phyloP scores from a whole-genome alignment of 1,140 invertebrate species.

The Pseudomyrmex concolor region DNA sequence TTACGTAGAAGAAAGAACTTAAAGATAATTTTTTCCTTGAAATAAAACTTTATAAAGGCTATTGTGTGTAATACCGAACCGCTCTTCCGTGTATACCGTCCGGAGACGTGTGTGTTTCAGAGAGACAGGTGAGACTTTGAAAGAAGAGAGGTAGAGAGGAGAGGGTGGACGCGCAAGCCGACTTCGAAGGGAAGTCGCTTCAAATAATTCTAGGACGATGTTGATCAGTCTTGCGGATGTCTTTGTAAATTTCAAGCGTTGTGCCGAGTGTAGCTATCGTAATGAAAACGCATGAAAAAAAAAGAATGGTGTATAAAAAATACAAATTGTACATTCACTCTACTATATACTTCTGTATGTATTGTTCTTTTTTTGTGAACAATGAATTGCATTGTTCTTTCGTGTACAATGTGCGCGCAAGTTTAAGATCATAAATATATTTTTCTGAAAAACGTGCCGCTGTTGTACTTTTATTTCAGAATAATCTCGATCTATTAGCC shows the following conservation, averaged over 20 bases:
- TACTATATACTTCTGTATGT: no score
- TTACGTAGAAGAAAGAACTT: neutral
- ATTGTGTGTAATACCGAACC: neutral
- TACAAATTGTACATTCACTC: no score
- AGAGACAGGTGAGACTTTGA: constrained; percentile 51
- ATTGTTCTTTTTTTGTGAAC: no score
- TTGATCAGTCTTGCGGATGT: constrained; percentile 39
- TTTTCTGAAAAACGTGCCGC: no score
- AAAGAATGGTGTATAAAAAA: no score
- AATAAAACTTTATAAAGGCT: constrained; percentile 13
- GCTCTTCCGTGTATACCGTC: neutral
- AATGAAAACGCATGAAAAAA: neutral
- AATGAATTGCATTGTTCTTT: no score
- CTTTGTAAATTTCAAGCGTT: constrained; percentile 49
- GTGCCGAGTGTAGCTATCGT: neutral
- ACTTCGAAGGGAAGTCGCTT: constrained; percentile 49
- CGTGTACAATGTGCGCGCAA: no score
- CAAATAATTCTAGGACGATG: constrained; percentile 45
- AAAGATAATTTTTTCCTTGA: constrained; percentile 3
- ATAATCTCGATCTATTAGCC: no score
- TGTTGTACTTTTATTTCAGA: no score
- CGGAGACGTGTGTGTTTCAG: constrained; percentile 14
- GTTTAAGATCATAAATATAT: no score
- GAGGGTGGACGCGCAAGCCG: constrained; percentile 22
- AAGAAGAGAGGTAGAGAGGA: neutral